A percentile compares a stretch with the other conserved stretches of the same genome.
Evolutionary conservation across 2,888 invertebrate species (phyloP).

Genomic region (Zonitis immaculata): DNA sequence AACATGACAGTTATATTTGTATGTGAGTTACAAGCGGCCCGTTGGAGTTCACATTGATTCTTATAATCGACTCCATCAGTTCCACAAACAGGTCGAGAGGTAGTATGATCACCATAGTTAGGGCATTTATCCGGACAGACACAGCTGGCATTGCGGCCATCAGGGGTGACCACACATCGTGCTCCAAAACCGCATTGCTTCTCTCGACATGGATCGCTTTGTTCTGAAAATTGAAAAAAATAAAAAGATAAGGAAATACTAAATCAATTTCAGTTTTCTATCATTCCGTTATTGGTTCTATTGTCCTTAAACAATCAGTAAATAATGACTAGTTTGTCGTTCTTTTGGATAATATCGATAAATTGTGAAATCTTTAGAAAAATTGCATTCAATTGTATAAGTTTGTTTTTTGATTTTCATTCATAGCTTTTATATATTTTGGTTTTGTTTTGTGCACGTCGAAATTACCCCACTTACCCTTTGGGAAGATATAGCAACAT

Average conservation of each 20-base stretch:
- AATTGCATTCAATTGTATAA: neutral
- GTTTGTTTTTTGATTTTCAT: no score
- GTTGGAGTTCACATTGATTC: conserved; percentile 79
- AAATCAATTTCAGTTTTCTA: conserved; percentile 9
- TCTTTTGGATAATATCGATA: neutral
- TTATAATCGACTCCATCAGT: conserved; percentile 79
- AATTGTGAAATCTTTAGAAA: neutral
- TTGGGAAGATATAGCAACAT: conserved; percentile 53
- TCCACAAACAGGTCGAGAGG: conserved; percentile 76
- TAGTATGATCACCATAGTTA: conserved; percentile 77
- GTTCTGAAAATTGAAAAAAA: conserved; percentile 51
- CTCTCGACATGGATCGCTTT: conserved; percentile 67
- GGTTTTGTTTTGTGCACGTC: no score
- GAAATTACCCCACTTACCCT: conserved; percentile 32
- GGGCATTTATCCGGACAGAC: conserved; percentile 76
- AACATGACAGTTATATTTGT: conserved; percentile 76
- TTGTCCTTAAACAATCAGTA: conserved; percentile 1
- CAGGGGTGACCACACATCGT: conserved; percentile 60
- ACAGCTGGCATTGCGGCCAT: conserved; percentile 70
- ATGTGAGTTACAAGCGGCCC: conserved; percentile 69
- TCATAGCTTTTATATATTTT: no score
- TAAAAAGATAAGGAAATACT: no score
- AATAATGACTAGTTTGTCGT: neutral
- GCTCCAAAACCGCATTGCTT: conserved; percentile 66
- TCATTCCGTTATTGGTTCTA: neutral